Percentiles rank a stretch among this genome's conserved stretches.
These are phyloP conservation scores for Galeruca laticollis DNA, from an alignment of 2,888 invertebrate species.

Conservation along the genomic window DNA sequence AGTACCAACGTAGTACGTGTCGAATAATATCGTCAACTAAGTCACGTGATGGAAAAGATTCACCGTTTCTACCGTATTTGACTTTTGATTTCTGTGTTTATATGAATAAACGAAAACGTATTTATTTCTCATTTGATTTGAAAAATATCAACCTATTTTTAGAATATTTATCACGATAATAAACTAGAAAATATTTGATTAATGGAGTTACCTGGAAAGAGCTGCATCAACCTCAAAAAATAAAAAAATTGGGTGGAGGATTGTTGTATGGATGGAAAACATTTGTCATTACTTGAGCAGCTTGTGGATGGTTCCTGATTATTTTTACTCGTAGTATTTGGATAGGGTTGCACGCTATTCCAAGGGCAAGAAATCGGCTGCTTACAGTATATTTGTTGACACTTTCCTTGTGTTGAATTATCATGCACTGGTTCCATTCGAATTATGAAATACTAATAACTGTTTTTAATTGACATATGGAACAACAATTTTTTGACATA, in stretches of 20 bases:
- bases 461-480: conserved; percentile 25
- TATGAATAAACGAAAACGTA: too few species aligned
- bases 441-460: conserved; percentile 14
- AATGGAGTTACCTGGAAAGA: conserved; percentile 57
- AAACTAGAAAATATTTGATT: background rate
- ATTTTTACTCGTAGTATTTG: conserved; percentile 54
- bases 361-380: conserved; percentile 57
- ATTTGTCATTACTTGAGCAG: conserved; percentile 30
- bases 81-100: too few species aligned
- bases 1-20: too few species aligned
- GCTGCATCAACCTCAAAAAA: conserved; percentile 64
- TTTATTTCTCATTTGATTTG: too few species aligned
- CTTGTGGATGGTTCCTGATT: conserved; percentile 40
- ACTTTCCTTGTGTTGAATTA: conserved; percentile 37
- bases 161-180: too few species aligned
- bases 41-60: too few species aligned
- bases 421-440: conserved; percentile 48
- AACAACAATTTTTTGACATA: conserved; percentile 28
- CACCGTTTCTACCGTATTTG: too few species aligned
- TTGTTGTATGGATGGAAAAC: conserved; percentile 53
- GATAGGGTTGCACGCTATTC: conserved; percentile 56
- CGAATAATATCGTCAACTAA: too few species aligned
- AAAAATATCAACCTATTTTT: too few species aligned
- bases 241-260: conserved; percentile 63
- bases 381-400: conserved; percentile 46